phyloP scores from a whole-genome alignment of 2,888 invertebrate species.

The Globia sparganii region DNA sequence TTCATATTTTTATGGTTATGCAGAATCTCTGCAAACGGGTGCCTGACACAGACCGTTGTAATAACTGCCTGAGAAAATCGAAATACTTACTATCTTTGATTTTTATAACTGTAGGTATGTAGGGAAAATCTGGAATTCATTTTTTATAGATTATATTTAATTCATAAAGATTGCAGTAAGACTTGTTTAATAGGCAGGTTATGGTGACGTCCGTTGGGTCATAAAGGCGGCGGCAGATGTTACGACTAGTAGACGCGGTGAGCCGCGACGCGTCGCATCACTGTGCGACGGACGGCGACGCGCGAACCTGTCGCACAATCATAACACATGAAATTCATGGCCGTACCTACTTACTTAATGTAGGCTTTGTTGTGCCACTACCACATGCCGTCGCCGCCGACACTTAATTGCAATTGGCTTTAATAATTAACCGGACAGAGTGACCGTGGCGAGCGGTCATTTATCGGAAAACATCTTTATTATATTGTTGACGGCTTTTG shows the following conservation, averaged over 20 bases:
- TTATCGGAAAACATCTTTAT: constrained; percentile 78
- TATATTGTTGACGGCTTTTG: constrained; percentile 51
- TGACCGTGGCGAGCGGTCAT: constrained; percentile 66
- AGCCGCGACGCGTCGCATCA: constrained; percentile 43
- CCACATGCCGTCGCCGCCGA: constrained; percentile 69
- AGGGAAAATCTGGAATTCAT: constrained; percentile 10
- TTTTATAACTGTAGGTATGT: background rate
- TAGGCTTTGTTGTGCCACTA: constrained; percentile 71
- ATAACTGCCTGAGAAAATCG: background rate
- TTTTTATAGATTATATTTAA: constrained; percentile 5
- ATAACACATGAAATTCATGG: constrained; percentile 76
- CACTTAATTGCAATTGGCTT: constrained; percentile 75
- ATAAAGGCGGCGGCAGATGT: constrained; percentile 71
- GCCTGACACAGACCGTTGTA: background rate
- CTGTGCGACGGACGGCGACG: constrained; percentile 5
- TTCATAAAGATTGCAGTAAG: constrained; percentile 1
- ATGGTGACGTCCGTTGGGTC: constrained; percentile 51
- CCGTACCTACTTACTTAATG: constrained; percentile 66
- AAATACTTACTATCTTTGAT: background rate
- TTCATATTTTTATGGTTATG: constrained; percentile 10
- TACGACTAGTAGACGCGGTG: constrained; percentile 60
- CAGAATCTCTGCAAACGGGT: constrained; percentile 27
- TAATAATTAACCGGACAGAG: constrained; percentile 73
- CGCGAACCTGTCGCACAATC: constrained; percentile 65
- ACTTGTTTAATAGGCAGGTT: constrained; percentile 38